A percentile compares a stretch with the other conserved stretches of the same genome.
Evolutionary conservation across 2,888 invertebrate species (phyloP).

Genomic region (Sarcophaga variegata): DNA sequence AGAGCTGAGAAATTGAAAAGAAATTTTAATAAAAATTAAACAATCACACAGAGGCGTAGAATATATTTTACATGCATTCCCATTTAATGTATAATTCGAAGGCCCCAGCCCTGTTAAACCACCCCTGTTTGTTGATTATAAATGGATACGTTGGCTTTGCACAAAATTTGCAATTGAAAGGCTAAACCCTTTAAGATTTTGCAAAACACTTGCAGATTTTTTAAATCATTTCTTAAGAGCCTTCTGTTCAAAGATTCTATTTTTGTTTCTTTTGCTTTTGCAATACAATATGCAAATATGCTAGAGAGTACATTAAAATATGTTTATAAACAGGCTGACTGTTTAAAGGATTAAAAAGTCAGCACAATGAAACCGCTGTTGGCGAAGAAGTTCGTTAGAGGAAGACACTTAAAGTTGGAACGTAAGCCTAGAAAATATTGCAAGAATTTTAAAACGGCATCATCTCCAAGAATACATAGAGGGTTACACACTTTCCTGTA

Average conservation of each 20-base stretch:
- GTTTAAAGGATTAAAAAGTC: constrained; percentile 31
- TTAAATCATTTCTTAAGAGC: constrained; percentile 66
- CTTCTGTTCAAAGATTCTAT: constrained; percentile 22
- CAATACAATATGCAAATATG: constrained; percentile 61
- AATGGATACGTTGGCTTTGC: constrained; percentile 33
- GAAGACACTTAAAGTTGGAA: constrained; percentile 20
- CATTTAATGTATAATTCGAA: background rate
- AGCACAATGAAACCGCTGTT: background rate
- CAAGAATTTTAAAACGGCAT: background rate
- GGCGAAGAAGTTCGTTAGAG: background rate
- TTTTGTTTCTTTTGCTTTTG: constrained; percentile 23
- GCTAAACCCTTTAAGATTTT: constrained; percentile 66
- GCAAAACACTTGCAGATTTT: constrained; percentile 66
- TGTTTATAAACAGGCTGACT: too few species aligned
- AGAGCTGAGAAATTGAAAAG: constrained; percentile 40
- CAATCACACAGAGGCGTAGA: constrained; percentile 53
- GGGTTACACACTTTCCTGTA: too few species aligned
- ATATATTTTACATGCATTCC: background rate
- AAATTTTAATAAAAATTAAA: constrained; percentile 65
- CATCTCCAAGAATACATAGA: too few species aligned
- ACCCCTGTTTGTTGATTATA: constrained; percentile 70
- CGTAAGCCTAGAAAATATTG: constrained; percentile 29
- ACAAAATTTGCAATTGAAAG: constrained; percentile 73
- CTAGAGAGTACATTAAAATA: background rate
- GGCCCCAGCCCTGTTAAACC: constrained; percentile 32